Conservation (phyloP, 2,797 vertebrate species). For the Lagorchestes hirsutus region DNA sequence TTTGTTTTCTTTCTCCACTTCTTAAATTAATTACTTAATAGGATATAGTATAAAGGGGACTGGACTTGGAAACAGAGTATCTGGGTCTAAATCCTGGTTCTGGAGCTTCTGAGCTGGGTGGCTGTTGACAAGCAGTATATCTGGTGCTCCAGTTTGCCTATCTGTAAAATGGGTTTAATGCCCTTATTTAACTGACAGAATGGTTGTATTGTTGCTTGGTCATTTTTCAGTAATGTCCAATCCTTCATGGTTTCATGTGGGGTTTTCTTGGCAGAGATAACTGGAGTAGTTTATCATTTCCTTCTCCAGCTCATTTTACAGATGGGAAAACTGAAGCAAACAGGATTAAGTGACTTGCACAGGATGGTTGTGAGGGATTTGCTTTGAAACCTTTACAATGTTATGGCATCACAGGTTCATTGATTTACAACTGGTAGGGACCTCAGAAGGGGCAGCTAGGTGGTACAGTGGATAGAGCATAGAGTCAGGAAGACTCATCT, state of each 20-base stretch:
- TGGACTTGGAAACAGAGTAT: not conserved
- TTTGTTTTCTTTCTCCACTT: constrained; percentile 34
- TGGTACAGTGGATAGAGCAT: not conserved
- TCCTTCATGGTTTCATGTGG: not conserved
- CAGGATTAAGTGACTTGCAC: not conserved
- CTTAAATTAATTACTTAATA: not conserved
- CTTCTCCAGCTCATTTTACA: not conserved
- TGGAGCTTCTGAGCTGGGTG: not conserved
- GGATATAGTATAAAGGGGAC: not conserved
- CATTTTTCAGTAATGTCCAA: not conserved
- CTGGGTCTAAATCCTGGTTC: not conserved
- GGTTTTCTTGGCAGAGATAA: not conserved
- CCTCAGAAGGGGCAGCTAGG: not conserved
- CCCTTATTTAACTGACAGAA: not conserved
- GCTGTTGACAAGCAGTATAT: not conserved
- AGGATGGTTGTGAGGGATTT: not conserved
- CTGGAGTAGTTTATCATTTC: not conserved
- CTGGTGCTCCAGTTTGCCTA: not conserved
- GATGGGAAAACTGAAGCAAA: not conserved
- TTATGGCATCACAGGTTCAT: not conserved
- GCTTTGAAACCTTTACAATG: not conserved
- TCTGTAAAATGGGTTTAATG: not conserved
- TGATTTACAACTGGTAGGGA: not conserved
- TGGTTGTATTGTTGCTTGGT: not conserved
- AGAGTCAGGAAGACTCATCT: not conserved